Evolutionary conservation across 2,888 invertebrate genomes (phyloP).

Genomic region (Drosophila mimetica): DNA sequence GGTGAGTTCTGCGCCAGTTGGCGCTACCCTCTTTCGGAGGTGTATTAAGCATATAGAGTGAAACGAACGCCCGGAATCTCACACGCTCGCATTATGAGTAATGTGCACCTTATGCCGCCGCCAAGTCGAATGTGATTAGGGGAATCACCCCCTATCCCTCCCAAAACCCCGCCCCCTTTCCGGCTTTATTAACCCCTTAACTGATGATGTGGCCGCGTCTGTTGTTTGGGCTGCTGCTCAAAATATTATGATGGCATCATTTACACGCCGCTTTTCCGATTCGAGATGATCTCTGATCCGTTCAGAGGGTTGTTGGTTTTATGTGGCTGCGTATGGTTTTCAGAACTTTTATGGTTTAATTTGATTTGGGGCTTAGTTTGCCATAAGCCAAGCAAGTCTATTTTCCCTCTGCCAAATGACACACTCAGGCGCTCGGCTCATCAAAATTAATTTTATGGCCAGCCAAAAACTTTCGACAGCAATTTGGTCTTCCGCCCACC

Average conservation of each 20-base stretch:
- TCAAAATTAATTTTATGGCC: constrained; percentile 81
- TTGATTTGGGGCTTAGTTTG: constrained; percentile 52
- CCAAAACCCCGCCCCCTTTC: background rate
- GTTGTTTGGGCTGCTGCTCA: constrained; percentile 53
- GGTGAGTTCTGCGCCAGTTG: constrained; percentile 45
- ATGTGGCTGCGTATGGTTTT: constrained; percentile 8
- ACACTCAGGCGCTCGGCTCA: constrained; percentile 47
- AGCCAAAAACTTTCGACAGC: constrained; percentile 77
- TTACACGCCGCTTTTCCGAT: constrained; percentile 81
- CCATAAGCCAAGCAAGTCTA: constrained; percentile 1
- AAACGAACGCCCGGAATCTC: constrained; percentile 49
- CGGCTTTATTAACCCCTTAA: constrained; percentile 79
- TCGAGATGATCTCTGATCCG: constrained; percentile 63
- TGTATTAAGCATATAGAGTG: constrained; percentile 23
- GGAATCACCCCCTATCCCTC: constrained; percentile 20
- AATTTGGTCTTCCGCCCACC: constrained; percentile 49
- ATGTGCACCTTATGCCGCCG: constrained; percentile 81
- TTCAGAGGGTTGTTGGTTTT: constrained; percentile 39
- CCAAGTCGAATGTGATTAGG: constrained; percentile 73
- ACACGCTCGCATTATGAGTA: constrained; percentile 78
- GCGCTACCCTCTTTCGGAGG: constrained; percentile 34
- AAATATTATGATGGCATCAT: constrained; percentile 82
- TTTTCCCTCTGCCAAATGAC: constrained; percentile 26
- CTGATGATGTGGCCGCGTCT: constrained; percentile 62
- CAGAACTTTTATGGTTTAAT: constrained; percentile 62